These are phyloP conservation scores for Rhagoletis zephyria DNA, from an alignment of 1,140 invertebrate species.

Conservation along the genomic window DNA sequence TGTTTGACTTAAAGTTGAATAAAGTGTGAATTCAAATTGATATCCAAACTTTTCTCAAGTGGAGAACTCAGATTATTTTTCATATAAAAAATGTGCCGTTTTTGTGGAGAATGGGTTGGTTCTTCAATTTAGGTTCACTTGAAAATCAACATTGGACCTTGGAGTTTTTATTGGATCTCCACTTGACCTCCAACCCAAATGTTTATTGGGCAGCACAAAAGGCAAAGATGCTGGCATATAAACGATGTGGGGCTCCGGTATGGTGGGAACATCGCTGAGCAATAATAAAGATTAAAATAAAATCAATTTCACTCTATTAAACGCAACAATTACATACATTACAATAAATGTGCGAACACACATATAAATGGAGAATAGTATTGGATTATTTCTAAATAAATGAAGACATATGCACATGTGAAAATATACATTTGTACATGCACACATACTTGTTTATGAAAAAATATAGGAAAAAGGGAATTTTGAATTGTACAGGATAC, in stretches of 20 bases:
- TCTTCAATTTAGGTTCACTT: too few species aligned
- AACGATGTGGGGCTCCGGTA: not conserved
- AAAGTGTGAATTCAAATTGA: too few species aligned
- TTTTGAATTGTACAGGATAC: not conserved
- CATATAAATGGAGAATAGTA: conserved; percentile 29
- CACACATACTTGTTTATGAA: not conserved
- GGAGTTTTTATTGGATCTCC: too few species aligned
- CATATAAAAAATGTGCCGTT: too few species aligned
- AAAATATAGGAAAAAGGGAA: not conserved
- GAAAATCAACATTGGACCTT: too few species aligned
- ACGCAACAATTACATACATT: conserved; percentile 73
- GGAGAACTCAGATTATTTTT: too few species aligned
- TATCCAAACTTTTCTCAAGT: too few species aligned
- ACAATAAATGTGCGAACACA: conserved; percentile 55
- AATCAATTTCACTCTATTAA: conserved; percentile 73
- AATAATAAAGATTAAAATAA: conserved; percentile 73
- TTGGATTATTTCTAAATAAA: conserved; percentile 7
- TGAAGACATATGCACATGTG: not conserved
- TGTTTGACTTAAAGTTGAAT: too few species aligned
- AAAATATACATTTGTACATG: not conserved
- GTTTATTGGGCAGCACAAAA: not conserved
- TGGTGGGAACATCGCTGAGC: conserved; percentile 54
- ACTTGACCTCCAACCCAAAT: too few species aligned
- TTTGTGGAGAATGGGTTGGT: too few species aligned
- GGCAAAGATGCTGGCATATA: not conserved